These are phyloP conservation scores for Epizoanthus rinbou DNA, from an alignment of 92 coral and sea anemone genomes.

Conservation along the genomic window DNA sequence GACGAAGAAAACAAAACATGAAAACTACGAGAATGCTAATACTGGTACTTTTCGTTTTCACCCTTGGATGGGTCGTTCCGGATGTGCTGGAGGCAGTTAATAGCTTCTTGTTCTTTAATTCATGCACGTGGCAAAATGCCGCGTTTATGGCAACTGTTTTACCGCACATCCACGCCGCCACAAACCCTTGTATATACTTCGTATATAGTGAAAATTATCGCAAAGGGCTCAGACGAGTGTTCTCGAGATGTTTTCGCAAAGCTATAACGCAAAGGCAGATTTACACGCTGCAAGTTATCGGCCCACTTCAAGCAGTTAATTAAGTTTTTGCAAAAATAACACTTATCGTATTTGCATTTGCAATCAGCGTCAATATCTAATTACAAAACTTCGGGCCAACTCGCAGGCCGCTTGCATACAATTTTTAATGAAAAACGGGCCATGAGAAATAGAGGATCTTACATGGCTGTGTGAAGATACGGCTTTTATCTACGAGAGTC, in stretches of 20 bases:
- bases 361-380: too few species aligned
- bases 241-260: background rate
- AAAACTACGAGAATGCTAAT: background rate
- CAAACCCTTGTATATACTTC: conserved; percentile 9
- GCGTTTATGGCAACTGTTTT: background rate
- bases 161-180: background rate
- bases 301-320: too few species aligned
- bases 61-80: background rate
- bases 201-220: conserved; percentile 8
- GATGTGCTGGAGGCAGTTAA: background rate
- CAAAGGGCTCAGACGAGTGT: background rate
- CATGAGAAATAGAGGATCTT: too few species aligned
- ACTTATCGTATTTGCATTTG: too few species aligned
- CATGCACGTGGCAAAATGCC: background rate
- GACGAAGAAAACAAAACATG: conserved; percentile 14
- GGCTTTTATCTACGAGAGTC: too few species aligned
- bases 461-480: too few species aligned
- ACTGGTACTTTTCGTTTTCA: background rate
- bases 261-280: too few species aligned
- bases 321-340: too few species aligned
- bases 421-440: too few species aligned
- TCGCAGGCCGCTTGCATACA: too few species aligned
- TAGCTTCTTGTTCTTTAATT: background rate
- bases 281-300: too few species aligned
- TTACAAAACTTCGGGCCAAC: too few species aligned